phyloP scores from a whole-genome alignment of 2,113 vertebrate species.

The Phrynocephalus versicolor region DNA sequence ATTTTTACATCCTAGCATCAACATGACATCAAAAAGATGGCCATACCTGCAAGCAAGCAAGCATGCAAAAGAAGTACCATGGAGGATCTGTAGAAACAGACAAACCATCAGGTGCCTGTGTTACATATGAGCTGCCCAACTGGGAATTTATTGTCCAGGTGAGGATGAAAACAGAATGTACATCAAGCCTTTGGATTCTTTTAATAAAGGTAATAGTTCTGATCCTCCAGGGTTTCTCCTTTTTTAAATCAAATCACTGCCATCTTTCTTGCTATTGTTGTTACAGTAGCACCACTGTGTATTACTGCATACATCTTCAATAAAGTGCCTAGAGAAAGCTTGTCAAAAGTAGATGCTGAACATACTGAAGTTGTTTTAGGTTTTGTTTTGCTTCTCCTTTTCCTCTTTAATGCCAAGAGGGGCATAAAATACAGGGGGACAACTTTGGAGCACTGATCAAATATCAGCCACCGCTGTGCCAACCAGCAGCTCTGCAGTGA shows the following conservation, averaged over 20 bases:
- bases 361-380: not conserved
- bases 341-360: not conserved
- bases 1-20: not conserved
- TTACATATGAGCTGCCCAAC: not conserved
- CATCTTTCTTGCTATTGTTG: not conserved
- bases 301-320: not conserved
- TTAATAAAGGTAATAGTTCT: not conserved
- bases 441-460: not conserved
- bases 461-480: not conserved
- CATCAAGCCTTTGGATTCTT: not conserved
- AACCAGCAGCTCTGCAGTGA: not conserved
- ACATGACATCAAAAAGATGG: not conserved
- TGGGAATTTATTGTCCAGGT: not conserved
- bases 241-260: not conserved
- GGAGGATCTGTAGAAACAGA: too few relatives aligned
- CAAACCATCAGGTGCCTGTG: not conserved
- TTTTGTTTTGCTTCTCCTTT: not conserved
- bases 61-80: not conserved
- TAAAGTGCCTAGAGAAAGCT: not conserved
- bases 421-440: not conserved
- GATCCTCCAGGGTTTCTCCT: not conserved
- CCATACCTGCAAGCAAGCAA: not conserved
- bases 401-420: not conserved
- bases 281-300: accelerated
- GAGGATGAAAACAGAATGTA: not conserved